Evolutionary conservation across 2,888 invertebrate species (phyloP), one percentile per base, ranked within the genome.

Genomic region (Podotricha telesiphe): DNA sequence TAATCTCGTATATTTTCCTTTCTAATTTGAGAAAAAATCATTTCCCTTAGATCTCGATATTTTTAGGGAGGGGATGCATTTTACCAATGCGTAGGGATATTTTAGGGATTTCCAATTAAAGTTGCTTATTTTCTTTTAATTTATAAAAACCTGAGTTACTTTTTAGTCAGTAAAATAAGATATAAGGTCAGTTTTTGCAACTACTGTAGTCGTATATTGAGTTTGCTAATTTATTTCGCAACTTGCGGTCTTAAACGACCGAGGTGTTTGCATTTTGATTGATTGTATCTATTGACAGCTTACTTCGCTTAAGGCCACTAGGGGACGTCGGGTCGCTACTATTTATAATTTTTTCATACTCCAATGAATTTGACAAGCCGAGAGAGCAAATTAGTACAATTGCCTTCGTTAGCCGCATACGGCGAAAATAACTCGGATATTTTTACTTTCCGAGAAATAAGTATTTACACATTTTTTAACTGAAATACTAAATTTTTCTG

Each of bases 41-140:
- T 84, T 84, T 82, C 81, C 82, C 80, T 78, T 78, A 77, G 80
- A 84, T 84, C 86, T 86, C 86, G 86, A 85, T 86, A 89, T 87
- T 89, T 83, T 88, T 87, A 88, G 93, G 93, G 92, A 91, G 93
- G 93, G 93, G 93, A 89, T 89, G 86, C 85, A 86, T 84, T 89
- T 88, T 89, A 84, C 91, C 92, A 85, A 86, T 86, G 89, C 89
- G 83, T 86, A 87, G 91, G 82, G 85, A 81, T 92, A 92, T 90
- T 91, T 91, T 87, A 80, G 80, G 82, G 81, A 81, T 85, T 82
- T 76, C 73, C 75, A 69, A 67, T 56, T 65, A 47, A 53, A 68
- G 59, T 65, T 51, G 64, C 22, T 37, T 28, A 47, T 64, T 67
- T 62, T 67, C 53, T 51, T 61, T 47, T 13, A 8, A 11, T 28